These are phyloP conservation scores for Anhinga anhinga DNA, from an alignment of 2,113 vertebrate species.

Conservation along the genomic window DNA sequence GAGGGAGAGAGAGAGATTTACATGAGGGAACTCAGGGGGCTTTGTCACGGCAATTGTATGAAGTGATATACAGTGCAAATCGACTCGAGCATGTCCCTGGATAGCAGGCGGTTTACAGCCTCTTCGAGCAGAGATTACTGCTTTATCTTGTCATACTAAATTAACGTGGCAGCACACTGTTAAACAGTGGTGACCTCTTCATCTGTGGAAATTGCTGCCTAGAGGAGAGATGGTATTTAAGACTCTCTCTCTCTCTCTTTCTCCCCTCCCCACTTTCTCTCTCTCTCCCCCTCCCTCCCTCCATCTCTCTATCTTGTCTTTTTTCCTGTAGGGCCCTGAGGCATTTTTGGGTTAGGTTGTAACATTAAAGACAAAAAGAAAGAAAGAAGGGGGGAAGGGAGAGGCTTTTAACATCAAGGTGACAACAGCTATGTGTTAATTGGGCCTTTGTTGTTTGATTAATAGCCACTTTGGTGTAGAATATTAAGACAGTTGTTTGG, in stretches of 20 bases:
- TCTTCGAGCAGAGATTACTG: constrained; percentile 86
- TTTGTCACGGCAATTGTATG: constrained; percentile 88
- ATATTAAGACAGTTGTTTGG: constrained; percentile 62
- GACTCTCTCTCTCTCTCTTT: not conserved
- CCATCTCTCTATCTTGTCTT: not conserved
- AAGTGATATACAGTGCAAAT: constrained; percentile 89
- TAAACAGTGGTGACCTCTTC: constrained; percentile 91
- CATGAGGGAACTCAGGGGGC: constrained; percentile 76
- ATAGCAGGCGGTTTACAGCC: constrained; percentile 80
- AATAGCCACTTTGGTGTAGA: constrained; percentile 62
- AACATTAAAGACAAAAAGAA: constrained; percentile 58
- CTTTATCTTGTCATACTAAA: constrained; percentile 98
- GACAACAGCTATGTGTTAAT: constrained; percentile 80
- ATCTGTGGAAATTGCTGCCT: constrained; percentile 83
- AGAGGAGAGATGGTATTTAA: constrained; percentile 75
- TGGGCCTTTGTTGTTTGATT: constrained; percentile 77
- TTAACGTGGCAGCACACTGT: constrained; percentile 84
- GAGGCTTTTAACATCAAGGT: constrained; percentile 78
- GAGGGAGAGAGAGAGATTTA: constrained; percentile 80
- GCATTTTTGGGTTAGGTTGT: constrained; percentile 58
- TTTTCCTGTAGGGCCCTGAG: not conserved
- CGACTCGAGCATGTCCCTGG: constrained; percentile 80
- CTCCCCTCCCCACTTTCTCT: not conserved
- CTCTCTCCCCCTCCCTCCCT: not conserved
- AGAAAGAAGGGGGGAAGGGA: constrained; percentile 55